A percentile compares a stretch with the other conserved stretches of the same genome.
phyloP scores from a whole-genome alignment of 2,888 invertebrate species.

The Drosophila mercatorum region DNA sequence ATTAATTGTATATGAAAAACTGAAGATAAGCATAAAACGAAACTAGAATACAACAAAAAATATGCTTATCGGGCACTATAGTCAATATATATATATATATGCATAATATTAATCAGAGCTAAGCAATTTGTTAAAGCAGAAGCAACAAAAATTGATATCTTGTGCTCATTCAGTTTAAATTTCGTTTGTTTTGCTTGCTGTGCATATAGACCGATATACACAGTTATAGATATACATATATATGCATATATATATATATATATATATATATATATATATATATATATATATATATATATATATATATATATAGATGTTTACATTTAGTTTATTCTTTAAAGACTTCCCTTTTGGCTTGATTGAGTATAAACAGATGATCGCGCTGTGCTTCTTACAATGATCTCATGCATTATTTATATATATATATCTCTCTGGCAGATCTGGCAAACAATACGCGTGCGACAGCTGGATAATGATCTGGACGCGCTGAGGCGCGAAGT shows the following conservation, averaged over 20 bases:
- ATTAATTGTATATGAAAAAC: slow-evolving; percentile 40
- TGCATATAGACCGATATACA: background rate
- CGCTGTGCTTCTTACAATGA: slow-evolving; percentile 31
- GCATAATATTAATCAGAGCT: background rate
- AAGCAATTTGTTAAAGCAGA: background rate
- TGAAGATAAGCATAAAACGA: slow-evolving; percentile 27
- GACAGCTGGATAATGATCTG: slow-evolving; percentile 80
- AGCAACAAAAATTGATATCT: background rate
- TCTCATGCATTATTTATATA: slow-evolving; percentile 30
- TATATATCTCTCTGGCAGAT: slow-evolving; percentile 66
- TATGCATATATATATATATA: slow-evolving; percentile 7
- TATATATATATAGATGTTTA: slow-evolving; percentile 31
- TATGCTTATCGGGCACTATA: slow-evolving; percentile 12
- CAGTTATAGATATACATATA: background rate
- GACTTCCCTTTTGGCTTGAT: slow-evolving; percentile 27
- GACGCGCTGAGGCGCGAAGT: slow-evolving; percentile 74
- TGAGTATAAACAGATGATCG: slow-evolving; percentile 55
- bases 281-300: slow-evolving; percentile 7
- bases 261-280: background rate
- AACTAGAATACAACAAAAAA: background rate
- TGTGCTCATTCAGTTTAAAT: background rate
- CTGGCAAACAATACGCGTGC: slow-evolving; percentile 80
- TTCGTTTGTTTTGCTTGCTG: background rate
- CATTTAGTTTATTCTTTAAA: slow-evolving; percentile 30
- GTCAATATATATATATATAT: background rate